Conservation (phyloP, 64 coral and sea anemone genomes). For the Platygyra sinensis region DNA sequence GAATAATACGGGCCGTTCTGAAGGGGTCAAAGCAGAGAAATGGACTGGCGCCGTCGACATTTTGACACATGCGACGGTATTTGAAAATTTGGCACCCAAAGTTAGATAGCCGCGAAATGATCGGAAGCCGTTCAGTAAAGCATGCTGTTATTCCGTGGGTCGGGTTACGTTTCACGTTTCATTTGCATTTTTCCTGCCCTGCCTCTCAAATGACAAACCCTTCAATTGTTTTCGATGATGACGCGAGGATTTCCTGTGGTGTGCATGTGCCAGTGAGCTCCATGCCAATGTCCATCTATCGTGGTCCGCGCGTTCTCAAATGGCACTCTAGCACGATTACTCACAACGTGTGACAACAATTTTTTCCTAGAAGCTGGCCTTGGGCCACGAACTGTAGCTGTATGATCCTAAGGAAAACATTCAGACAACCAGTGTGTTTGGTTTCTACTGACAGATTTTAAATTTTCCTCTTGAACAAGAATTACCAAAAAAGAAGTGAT, state of each 20-base stretch:
- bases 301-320: too few species aligned
- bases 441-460: too few species aligned
- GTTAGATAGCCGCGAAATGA: background rate
- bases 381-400: too few species aligned
- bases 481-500: too few species aligned
- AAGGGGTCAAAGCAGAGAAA: background rate
- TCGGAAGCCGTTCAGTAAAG: slow-evolving; percentile 17
- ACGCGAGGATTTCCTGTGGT: background rate
- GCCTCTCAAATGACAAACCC: slow-evolving; percentile 21
- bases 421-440: too few species aligned
- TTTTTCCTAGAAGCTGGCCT: too few species aligned
- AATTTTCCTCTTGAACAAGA: too few species aligned
- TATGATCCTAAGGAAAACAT: too few species aligned
- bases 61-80: background rate
- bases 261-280: background rate
- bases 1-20: background rate
- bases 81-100: background rate
- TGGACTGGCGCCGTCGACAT: background rate
- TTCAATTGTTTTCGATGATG: background rate
- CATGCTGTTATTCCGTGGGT: slow-evolving; percentile 5
- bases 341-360: too few species aligned
- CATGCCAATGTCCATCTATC: too few species aligned
- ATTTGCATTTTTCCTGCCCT: slow-evolving; percentile 7
- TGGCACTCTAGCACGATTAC: too few species aligned
- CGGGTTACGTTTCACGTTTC: slow-evolving; percentile 21